Percentiles rank a stretch among this genome's conserved stretches.
Evolutionary conservation across 2,888 invertebrate species (phyloP).

Genomic region (Dioctria rufipes): DNA sequence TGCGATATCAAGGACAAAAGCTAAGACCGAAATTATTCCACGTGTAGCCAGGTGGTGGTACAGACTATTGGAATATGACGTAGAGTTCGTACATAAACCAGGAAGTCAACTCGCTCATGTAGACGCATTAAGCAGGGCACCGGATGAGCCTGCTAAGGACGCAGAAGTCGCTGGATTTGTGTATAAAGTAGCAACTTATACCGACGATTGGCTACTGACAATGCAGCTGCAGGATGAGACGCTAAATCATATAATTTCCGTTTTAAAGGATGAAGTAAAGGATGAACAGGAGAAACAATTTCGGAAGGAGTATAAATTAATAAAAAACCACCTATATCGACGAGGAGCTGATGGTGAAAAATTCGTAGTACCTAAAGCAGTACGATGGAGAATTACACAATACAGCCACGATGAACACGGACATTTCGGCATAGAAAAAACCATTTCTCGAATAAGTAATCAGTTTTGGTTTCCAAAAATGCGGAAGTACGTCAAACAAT

Average conservation of each 20-base stretch:
- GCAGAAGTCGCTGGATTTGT: neutral
- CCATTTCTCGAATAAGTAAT: conserved; percentile 2
- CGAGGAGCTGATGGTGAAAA: neutral
- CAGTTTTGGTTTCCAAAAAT: conserved; percentile 40
- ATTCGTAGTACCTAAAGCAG: conserved; percentile 9
- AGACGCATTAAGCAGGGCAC: conserved; percentile 57
- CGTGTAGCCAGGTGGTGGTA: conserved; percentile 61
- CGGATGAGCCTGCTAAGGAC: conserved; percentile 33
- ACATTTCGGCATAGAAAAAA: conserved; percentile 32
- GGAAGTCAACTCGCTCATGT: conserved; percentile 56
- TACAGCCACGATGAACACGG: conserved; percentile 21
- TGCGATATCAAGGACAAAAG: conserved; percentile 8
- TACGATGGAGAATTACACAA: conserved; percentile 20
- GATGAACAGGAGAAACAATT: conserved; percentile 5
- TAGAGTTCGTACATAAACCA: too few species aligned
- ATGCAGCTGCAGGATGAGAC: conserved; percentile 20
- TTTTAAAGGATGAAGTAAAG: neutral
- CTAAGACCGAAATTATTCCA: conserved; percentile 52
- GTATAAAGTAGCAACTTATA: neutral
- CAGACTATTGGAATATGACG: conserved; percentile 54
- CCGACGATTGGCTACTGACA: neutral
- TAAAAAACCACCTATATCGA: conserved; percentile 21
- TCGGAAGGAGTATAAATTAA: neutral
- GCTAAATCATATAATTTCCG: conserved; percentile 3
- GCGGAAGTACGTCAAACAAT: conserved; percentile 25